phyloP scores from a whole-genome alignment of 2,113 vertebrate genomes.

The Hemiscyllium ocellatum region DNA sequence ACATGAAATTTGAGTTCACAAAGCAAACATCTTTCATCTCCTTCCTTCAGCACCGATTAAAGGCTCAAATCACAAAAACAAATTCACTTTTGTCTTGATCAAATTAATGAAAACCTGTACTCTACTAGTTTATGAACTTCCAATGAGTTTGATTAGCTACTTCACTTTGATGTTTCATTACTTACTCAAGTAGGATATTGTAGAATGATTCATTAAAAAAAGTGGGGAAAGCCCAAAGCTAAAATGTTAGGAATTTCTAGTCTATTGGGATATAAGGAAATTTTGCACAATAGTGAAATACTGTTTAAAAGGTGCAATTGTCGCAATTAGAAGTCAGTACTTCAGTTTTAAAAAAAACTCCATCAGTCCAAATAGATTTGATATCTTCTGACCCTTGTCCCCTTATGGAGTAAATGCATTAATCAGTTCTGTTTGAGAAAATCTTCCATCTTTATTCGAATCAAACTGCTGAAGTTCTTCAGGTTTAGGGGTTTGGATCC shows the following conservation, averaged over 20 bases:
- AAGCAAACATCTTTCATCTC: background rate
- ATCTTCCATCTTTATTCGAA: background rate
- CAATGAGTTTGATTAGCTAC: background rate
- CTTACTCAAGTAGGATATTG: background rate
- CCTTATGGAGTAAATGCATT: constrained; percentile 3
- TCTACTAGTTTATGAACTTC: background rate
- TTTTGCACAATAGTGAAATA: constrained; percentile 15
- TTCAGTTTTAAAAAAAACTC: background rate
- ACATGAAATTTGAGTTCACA: background rate
- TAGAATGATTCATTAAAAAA: background rate
- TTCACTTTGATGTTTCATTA: background rate
- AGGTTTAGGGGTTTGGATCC: background rate
- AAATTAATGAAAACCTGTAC: background rate
- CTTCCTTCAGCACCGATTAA: background rate
- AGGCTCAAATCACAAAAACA: background rate
- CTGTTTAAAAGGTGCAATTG: constrained; percentile 35
- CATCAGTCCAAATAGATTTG: background rate
- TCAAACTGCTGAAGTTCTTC: background rate
- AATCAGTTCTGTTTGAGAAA: constrained; percentile 20
- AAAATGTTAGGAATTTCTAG: background rate
- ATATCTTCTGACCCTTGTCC: background rate
- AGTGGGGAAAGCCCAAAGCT: background rate
- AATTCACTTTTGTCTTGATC: constrained; percentile 7
- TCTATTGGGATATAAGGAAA: background rate
- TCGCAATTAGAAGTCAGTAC: background rate